Conservation (phyloP, 1,140 invertebrate genomes). For the Drosophila yakuba region DNA sequence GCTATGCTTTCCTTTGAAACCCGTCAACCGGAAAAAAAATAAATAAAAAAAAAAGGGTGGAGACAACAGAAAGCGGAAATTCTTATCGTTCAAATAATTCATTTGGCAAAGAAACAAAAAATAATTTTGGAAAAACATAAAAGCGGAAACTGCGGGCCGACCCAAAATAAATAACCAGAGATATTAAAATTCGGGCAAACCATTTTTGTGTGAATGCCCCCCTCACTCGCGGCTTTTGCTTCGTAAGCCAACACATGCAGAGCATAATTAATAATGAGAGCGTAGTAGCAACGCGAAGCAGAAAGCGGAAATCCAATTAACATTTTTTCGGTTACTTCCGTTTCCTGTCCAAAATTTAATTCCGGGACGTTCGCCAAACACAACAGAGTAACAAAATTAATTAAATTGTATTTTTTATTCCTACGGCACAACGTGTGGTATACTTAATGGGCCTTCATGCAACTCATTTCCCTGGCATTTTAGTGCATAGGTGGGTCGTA, state of each 20-base stretch:
- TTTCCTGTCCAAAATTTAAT: conserved; percentile 45
- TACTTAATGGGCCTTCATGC: conserved; percentile 60
- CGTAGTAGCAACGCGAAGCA: conserved; percentile 21
- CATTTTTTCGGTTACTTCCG: conserved; percentile 64
- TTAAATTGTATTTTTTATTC: conserved; percentile 32
- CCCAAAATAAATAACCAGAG: conserved; percentile 36
- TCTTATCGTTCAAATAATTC: conserved; percentile 44
- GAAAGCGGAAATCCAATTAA: conserved; percentile 72
- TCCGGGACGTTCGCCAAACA: conserved; percentile 23
- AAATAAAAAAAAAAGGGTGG: conserved; percentile 3
- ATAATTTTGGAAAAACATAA: not conserved
- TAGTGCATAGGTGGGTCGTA: conserved; percentile 60
- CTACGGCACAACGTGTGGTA: conserved; percentile 64
- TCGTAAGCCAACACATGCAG: conserved; percentile 39
- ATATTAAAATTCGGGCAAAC: conserved; percentile 45
- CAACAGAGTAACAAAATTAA: conserved; percentile 30
- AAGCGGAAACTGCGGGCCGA: conserved; percentile 33
- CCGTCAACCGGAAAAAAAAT: conserved; percentile 14
- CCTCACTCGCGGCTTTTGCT: conserved; percentile 3
- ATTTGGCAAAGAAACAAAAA: conserved; percentile 23
- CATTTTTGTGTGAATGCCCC: conserved; percentile 17
- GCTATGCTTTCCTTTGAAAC: conserved; percentile 1
- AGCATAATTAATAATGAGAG: conserved; percentile 52
- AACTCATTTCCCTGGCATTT: conserved; percentile 54
- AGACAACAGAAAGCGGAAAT: conserved; percentile 24